These are phyloP conservation scores for Panthera tigris DNA, from an alignment of 2,113 vertebrate species.

Conservation along the genomic window DNA sequence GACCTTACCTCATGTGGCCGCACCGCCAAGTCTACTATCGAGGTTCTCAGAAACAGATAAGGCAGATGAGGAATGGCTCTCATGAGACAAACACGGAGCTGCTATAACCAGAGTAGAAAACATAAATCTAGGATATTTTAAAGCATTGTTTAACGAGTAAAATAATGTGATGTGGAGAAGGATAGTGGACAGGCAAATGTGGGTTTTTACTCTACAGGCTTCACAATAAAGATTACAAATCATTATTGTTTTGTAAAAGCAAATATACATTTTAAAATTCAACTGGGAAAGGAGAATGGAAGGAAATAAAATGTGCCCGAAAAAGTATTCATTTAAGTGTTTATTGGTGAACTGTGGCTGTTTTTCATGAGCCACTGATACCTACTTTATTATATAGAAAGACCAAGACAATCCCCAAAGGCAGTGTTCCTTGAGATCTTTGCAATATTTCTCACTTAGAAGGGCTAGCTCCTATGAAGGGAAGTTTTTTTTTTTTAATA, in stretches of 20 bases:
- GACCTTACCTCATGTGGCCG: slow-evolving; percentile 26
- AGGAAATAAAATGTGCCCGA: background rate
- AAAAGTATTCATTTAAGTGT: background rate
- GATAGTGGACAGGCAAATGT: background rate
- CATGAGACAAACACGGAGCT: background rate
- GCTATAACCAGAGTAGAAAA: background rate
- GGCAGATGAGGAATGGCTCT: slow-evolving; percentile 32
- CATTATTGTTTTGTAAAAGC: slow-evolving; percentile 9
- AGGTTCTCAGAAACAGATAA: slow-evolving; percentile 40
- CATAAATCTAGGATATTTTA: background rate
- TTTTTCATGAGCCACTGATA: background rate
- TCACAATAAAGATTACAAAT: slow-evolving; percentile 6
- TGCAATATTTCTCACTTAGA: background rate
- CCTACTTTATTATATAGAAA: background rate
- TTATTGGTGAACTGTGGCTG: background rate
- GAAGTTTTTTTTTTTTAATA: background rate
- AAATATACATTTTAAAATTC: background rate
- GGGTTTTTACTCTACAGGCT: background rate
- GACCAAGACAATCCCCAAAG: background rate
- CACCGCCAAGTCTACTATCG: background rate
- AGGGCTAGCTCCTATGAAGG: background rate
- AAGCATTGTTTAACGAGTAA: background rate
- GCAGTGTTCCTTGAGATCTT: background rate
- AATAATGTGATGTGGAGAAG: background rate
- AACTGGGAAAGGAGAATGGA: background rate